Base-by-base conservation (phyloP, 2,113 vertebrate genomes). In the Strigops habroptila region DNA sequence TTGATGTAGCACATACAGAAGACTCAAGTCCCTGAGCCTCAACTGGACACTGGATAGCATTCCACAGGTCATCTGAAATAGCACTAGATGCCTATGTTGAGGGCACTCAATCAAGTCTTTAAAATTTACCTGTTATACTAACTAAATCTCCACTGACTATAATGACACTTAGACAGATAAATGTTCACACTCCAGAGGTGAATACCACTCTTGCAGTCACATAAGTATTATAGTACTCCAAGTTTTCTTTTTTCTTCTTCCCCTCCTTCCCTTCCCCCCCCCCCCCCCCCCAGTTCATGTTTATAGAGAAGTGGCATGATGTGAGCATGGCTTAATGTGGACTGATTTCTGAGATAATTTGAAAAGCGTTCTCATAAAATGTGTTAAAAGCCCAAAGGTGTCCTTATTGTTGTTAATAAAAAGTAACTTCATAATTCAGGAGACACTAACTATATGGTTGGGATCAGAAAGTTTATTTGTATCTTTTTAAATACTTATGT, bases 251-350 rank as follows among this genome's bases (percentile, higher is more conserved):
- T 22, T 16, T 31, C 2, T 23, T 33, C 18, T 27, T 22, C 14
- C 33, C 14, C 57, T 7, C 22, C 16, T 35, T 9, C 2, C 1
- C 18, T 27, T 22, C 14, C 33, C 14, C 57, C 6, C 22, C 14
- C 31, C 19, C 11, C 5, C 5, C 13, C 24, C 14, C 5, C 1
- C 3, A 62, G 51, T 24, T 68, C 3, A 27, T 15, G 3, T 21
- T 82, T 46, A 39, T 33, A 79, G 12, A 35, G 10, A 73, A 75
- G 57, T 27, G 30, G 4, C 9, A 2, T 3, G 41, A 74, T 33
- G 12, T 67, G 10, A 75, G 9, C 9, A 27, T 33, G 27, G 69
- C 4, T 67, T 94, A 57, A 33, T 28, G 31, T 52, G 16, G 11
- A 55, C 14, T 44, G n/a, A n/a, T 68, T 86, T 48, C 17, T 46